Evolutionary conservation across 23 tunicate species (phyloP).

Genomic region (Clavelina lepadiformis): DNA sequence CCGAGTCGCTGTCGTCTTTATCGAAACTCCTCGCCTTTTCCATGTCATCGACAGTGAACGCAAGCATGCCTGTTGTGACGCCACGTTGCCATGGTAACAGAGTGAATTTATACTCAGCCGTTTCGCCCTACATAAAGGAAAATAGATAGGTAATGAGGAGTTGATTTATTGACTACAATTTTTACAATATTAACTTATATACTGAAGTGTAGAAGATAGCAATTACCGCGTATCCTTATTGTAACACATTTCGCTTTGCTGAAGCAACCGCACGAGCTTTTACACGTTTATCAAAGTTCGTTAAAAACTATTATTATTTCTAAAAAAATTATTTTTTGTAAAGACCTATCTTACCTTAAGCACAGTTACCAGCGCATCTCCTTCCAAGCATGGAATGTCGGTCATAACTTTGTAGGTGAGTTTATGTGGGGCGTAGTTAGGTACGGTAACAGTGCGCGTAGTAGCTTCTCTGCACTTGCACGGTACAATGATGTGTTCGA

Average conservation of each 20-base stretch:
- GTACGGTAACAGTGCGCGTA: conserved; percentile 39
- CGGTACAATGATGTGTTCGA: conserved; percentile 53
- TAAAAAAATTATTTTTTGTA: too few relatives aligned
- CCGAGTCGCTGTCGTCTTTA: conserved; percentile 72
- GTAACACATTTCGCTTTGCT: too few relatives aligned
- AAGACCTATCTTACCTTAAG: conserved; percentile 44
- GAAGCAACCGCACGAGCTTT: too few relatives aligned
- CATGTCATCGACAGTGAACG: conserved; percentile 71
- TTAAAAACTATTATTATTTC: too few relatives aligned
- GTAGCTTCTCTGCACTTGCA: conserved; percentile 64
- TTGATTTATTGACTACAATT: not conserved
- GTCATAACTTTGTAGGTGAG: conserved; percentile 67
- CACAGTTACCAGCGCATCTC: conserved; percentile 34
- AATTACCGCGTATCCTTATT: too few relatives aligned
- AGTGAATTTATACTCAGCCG: conserved; percentile 57
- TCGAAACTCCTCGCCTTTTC: conserved; percentile 14
- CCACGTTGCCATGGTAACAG: conserved; percentile 82
- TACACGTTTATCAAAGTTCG: too few relatives aligned
- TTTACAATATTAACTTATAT: too few relatives aligned
- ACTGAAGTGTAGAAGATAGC: too few relatives aligned
- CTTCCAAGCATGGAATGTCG: conserved; percentile 77
- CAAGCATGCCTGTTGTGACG: conserved; percentile 42
- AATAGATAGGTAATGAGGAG: not conserved
- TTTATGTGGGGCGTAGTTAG: conserved; percentile 80
- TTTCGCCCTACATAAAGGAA: conserved; percentile 35